phyloP scores from a whole-genome alignment of 2,797 vertebrate species.

The Sebastes nivosus region DNA sequence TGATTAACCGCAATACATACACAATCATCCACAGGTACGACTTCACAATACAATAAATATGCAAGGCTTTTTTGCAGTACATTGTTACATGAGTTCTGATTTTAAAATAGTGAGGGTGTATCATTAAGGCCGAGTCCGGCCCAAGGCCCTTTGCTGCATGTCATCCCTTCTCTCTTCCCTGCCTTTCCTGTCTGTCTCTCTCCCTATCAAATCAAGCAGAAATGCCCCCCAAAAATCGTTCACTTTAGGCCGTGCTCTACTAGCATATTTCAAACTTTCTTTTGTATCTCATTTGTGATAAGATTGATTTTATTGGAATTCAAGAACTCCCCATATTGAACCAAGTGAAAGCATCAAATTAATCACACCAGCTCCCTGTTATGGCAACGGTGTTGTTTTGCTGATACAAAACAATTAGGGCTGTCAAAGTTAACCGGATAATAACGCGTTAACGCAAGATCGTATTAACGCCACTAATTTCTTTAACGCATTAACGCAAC shows the following conservation, averaged over 20 bases:
- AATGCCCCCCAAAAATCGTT: no score
- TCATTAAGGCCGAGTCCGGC: no score
- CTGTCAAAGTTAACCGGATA: no score
- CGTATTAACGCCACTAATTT: no score
- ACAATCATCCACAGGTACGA: neutral
- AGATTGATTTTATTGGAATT: conserved; percentile 4
- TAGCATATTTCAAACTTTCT: neutral
- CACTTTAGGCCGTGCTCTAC: neutral
- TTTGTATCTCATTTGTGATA: conserved; percentile 4
- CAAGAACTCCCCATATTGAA: conserved; percentile 8
- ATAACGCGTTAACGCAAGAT: no score
- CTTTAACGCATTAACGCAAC: no score
- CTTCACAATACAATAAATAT: neutral
- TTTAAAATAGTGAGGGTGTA: neutral
- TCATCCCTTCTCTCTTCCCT: no score
- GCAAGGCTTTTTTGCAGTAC: neutral
- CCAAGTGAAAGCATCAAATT: conserved; percentile 7
- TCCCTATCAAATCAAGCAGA: no score
- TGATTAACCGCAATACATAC: neutral
- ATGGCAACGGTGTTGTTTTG: neutral
- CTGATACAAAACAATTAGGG: neutral
- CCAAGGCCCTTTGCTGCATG: no score
- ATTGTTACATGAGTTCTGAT: neutral
- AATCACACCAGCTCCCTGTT: neutral
- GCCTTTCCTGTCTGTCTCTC: no score